Conservation (phyloP, 2,113 vertebrate genomes). For the Lophura nycthemera region DNA sequence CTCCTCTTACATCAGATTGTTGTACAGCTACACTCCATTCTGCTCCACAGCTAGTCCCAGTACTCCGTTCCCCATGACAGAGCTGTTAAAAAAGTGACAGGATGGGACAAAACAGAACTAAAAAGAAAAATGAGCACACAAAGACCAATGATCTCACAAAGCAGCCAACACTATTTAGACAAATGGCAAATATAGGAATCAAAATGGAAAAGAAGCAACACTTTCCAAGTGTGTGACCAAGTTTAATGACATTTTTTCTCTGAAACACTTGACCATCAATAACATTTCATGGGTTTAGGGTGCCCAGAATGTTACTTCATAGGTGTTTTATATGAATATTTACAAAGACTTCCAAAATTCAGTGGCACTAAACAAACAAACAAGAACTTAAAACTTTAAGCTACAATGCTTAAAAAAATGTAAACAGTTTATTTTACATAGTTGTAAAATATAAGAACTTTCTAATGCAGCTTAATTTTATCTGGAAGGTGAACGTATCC, state of each 20-base stretch:
- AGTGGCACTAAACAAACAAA: conserved; percentile 77
- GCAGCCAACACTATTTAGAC: not conserved
- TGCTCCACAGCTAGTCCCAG: not conserved
- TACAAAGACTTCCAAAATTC: conserved; percentile 81
- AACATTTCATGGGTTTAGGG: conserved; percentile 73
- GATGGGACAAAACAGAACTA: not conserved
- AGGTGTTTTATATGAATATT: conserved; percentile 79
- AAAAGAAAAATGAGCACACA: not conserved
- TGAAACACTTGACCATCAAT: conserved; percentile 84
- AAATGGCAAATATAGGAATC: not conserved
- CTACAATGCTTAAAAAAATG: conserved; percentile 86
- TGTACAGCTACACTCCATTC: not conserved
- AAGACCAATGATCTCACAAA: not conserved
- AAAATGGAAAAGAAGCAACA: conserved; percentile 48
- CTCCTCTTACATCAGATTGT: not conserved
- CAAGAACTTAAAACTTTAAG: conserved; percentile 76
- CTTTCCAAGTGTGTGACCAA: conserved; percentile 72
- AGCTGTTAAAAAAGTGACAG: not conserved
- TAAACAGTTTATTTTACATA: conserved; percentile 85
- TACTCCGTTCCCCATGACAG: not conserved
- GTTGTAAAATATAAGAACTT: conserved; percentile 82
- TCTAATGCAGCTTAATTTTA: conserved; percentile 75
- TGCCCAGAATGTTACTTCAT: conserved; percentile 84
- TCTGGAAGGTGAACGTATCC: conserved; percentile 75
- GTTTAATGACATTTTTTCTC: conserved; percentile 80